Percentiles rank a stretch among this genome's conserved stretches.
These are phyloP conservation scores for Eptesicus fuscus DNA, from an alignment of 2,113 vertebrate genomes.

Conservation along the genomic window DNA sequence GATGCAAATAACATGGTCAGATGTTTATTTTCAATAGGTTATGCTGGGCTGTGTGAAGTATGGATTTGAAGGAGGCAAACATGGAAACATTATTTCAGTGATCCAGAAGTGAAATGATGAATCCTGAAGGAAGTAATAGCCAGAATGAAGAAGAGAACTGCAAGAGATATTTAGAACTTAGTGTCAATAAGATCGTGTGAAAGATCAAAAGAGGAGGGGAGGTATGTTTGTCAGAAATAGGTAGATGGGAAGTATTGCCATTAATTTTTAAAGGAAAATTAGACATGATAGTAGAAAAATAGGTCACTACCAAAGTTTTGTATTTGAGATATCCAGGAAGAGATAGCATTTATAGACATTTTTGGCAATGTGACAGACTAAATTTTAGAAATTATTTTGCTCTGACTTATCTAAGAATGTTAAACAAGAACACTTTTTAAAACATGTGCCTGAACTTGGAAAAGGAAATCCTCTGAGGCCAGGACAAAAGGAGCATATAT, in stretches of 20 bases:
- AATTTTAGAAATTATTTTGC: conserved; percentile 26
- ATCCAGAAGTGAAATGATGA: not conserved
- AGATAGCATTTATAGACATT: not conserved
- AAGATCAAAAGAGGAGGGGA: not conserved
- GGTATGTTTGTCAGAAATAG: not conserved
- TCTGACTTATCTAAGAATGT: not conserved
- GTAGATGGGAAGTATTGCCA: not conserved
- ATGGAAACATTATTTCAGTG: not conserved
- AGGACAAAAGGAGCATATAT: not conserved
- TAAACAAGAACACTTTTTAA: not conserved
- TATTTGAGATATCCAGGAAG: not conserved
- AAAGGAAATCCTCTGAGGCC: not conserved
- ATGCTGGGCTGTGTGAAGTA: not conserved
- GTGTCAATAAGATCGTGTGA: not conserved
- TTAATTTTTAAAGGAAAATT: conserved; percentile 19
- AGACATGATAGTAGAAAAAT: not conserved
- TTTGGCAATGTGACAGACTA: not conserved
- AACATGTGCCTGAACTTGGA: not conserved
- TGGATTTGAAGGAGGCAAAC: not conserved
- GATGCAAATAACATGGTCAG: not conserved
- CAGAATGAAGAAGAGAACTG: conserved; percentile 1
- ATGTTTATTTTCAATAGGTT: not conserved
- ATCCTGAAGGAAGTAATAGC: not conserved
- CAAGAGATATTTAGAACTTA: not conserved
- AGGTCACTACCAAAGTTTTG: not conserved